Percentiles rank a stretch among this genome's conserved stretches.
Evolutionary conservation across 1,140 invertebrate genomes (phyloP).

Genomic region (Procambarus virginalis): DNA sequence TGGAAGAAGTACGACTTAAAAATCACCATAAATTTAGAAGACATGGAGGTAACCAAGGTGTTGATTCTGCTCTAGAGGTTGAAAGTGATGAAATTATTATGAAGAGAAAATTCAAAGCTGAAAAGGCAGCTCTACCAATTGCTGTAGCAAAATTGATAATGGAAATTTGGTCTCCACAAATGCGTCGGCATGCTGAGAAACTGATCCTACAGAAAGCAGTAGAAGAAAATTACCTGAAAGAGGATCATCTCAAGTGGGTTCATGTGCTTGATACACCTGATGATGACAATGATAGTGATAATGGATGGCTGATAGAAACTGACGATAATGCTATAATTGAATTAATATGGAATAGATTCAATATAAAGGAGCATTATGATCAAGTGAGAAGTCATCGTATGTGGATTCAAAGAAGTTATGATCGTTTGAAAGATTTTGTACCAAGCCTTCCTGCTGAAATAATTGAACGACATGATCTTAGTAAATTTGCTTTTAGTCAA

Average conservation of each 20-base stretch:
- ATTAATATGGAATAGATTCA: slow-evolving; percentile 42
- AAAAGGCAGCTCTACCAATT: slow-evolving; percentile 20
- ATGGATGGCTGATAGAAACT: slow-evolving; percentile 33
- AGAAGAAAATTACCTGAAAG: slow-evolving; percentile 26
- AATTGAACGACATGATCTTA: slow-evolving; percentile 52
- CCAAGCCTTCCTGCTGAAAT: slow-evolving; percentile 34
- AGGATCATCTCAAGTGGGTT: slow-evolving; percentile 34
- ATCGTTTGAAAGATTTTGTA: slow-evolving; percentile 39
- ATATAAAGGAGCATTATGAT: slow-evolving; percentile 38
- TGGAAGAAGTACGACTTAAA: slow-evolving; percentile 24
- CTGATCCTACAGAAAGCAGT: slow-evolving; percentile 42
- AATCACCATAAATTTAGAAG: not conserved
- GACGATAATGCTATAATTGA: slow-evolving; percentile 49
- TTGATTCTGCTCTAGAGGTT: not conserved
- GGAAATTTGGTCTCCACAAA: slow-evolving; percentile 50
- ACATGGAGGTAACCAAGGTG: not conserved
- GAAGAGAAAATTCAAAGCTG: slow-evolving; percentile 2
- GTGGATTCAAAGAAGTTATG: slow-evolving; percentile 41
- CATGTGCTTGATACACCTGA: slow-evolving; percentile 31
- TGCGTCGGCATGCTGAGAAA: slow-evolving; percentile 45
- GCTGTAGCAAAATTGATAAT: slow-evolving; percentile 47
- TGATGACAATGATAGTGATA: not conserved
- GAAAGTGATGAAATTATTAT: not conserved
- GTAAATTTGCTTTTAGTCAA: slow-evolving; percentile 55
- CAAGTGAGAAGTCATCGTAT: slow-evolving; percentile 25